Base-by-base conservation (phyloP, 2,797 vertebrate species). In the Kryptopterus vitreolus region DNA sequence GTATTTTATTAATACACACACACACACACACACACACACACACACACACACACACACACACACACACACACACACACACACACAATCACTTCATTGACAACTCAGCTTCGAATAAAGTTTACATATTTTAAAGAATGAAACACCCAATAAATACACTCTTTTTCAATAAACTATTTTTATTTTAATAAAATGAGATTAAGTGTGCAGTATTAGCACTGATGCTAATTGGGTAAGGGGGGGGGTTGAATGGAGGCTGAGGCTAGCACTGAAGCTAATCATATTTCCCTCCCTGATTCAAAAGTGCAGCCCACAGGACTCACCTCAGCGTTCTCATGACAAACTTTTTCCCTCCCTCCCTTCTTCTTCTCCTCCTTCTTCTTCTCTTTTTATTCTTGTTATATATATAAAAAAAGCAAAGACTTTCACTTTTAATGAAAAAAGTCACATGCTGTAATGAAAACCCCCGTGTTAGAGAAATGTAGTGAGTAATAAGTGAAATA, bases 211-310 rank as follows among this genome's bases (percentile, higher is more conserved):
- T 74, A 74, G 71, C 71, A 4, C 43, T 58, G 11, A 43, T 74
- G 72, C 72, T 74, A 74, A 74, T 59, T 18, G 59, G n/a, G 26
- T 55, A 13, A 55, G 38, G 38, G 38, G 7, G 10, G 0, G 38
- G 38, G n/a, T n/a, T n/a, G n/a, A 26, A 58, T 58, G 33, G 53
- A 58, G 52, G 20, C 26, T 70, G 43, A 66, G 20, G 63, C 24
- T 73, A 73, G 71, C 71, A 18, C n/a, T 38, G 53, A 73, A 43
- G 71, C 71, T 73, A 73, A 73, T 73, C 38, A 73, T 38, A 73
- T 46, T 59, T 59, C 55, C 55, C 55, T 59, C 55, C 55, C 31
- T 58, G 33, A 4, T 9, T 58, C 33, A 43, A 58, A 53, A 71
- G 6, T 33, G 31, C 69, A 53, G 31, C 52, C 38, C 38, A 57